Evolutionary conservation across 1,140 invertebrate genomes (phyloP), one percentile per base, ranked within the genome.

Genomic region (Planococcus citri): DNA sequence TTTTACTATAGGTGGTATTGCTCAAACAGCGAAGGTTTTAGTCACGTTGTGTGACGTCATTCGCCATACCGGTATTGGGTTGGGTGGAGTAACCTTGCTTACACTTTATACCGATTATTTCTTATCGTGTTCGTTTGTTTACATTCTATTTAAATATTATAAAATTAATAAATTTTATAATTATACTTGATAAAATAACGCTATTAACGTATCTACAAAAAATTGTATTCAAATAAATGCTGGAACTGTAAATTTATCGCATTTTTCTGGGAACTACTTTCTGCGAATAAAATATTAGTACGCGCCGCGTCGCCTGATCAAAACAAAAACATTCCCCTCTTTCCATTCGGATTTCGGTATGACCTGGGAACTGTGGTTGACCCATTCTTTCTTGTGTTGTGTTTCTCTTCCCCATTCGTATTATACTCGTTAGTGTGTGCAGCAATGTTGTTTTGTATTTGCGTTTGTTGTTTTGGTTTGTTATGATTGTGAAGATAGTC

Each of bases 301-400:
- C n/a, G n/a, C n/a, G n/a, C n/a, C 22, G 60, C 22, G 25, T 64
- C 25, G 22, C 25, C 60, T 24, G 25, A 64, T 64, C 60, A 22
- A 64, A 64, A 64, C 60, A 64, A 64, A 64, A 64, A 64, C 60
- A 64, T 25, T 24, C 60, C 60, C 60, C 60, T 64, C 60, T 27
- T 64, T 17, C 25, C n/a, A n/a, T n/a, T n/a, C n/a, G n/a, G n/a
- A n/a, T n/a, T n/a, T n/a, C n/a, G n/a, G n/a, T 27, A 1, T 27
- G 21, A 24, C 60, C 22, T 25, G 60, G 1, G 22, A 22, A 9
- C 22, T 27, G 22, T 25, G 10, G 60, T 64, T 64, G 60, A 64
- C 25, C 60, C 60, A 64, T 64, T 64, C 60, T 64, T 24, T 64
- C 60, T 10, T 64, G 8, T 64, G 10, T 24, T 22, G 60, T 25